Evolutionary conservation across 2,113 vertebrate species (phyloP).

Genomic region (Sardina pilchardus): DNA sequence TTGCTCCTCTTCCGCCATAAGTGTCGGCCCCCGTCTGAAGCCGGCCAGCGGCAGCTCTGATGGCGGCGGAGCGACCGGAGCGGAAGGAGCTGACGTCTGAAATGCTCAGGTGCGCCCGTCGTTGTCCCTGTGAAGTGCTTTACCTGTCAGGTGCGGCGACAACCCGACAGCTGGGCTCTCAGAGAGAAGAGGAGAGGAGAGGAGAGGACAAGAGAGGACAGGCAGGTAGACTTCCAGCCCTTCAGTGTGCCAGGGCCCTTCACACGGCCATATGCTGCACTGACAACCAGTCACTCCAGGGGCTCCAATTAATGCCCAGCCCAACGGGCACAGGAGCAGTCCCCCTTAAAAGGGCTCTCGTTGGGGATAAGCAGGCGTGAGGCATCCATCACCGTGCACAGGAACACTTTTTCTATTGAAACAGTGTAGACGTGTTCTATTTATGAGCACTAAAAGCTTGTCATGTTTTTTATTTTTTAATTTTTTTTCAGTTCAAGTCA

Average conservation of each 20-base stretch:
- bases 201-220: neutral
- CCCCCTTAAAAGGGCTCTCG: neutral
- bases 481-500: neutral
- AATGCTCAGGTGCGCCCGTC: neutral
- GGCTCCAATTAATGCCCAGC: conserved; percentile 20
- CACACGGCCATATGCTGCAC: conserved; percentile 26
- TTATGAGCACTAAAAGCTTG: conserved; percentile 10
- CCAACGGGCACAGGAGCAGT: neutral
- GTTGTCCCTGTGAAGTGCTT: neutral
- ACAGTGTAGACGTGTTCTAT: neutral
- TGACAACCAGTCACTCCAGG: conserved; percentile 31
- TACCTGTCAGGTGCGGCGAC: neutral
- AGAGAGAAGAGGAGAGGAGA: neutral
- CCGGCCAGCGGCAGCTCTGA: neutral
- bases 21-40: neutral
- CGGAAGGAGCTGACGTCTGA: neutral
- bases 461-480: neutral
- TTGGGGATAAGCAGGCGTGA: neutral
- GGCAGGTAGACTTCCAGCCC: neutral
- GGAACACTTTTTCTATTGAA: neutral
- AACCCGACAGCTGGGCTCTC: neutral
- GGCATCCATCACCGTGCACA: neutral
- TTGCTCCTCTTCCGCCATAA: neutral
- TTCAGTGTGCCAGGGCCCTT: neutral
- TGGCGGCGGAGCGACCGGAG: neutral